Evolutionary conservation across 2,113 vertebrate genomes (phyloP), one percentile per base, ranked within the genome.

Genomic region (Budorcas taxicolor): DNA sequence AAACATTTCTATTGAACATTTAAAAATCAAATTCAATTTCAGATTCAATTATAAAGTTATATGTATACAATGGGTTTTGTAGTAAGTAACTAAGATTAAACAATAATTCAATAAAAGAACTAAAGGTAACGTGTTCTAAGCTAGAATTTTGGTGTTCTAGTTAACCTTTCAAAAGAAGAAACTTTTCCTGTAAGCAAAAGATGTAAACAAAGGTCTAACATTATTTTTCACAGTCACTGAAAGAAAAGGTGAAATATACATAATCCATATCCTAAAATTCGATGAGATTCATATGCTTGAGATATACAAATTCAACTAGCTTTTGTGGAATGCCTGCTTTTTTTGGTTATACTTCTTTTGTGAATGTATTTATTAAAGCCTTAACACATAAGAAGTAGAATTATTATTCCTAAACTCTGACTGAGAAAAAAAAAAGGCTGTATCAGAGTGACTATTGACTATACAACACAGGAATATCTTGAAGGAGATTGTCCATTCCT

Each of bases 241-340:
- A 87, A 95, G 81, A 58, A 97, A 96, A 96, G 58, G n/a, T 94
- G 64, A 97, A 90, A 40, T 58, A 95, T 89, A 89, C 95, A 87
- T 97, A 96, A 96, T 90, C 88, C 17, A 88, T 47, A 58, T 10
- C 53, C 33, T 50, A 74, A 76, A 31, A 82, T 78, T 33, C 19
- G 47, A 83, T 82, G 85, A 82, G 53, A 87, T 33, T 23, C 67
- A 60, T 33, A 50, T 17, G 21, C n/a, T 80, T 87, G 11, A 53
- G 57, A 67, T 2, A 78, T 31, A 84, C 1, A 53, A 64, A 83
- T 31, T 86, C n/a, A 85, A 27, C 29, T 50, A 90, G 58, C 64
- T 64, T 95, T 43, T 29, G 11, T 84, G 10, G 10, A 90, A 64
- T 7, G 47, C 7, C 43, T 76, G 10, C 33, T 74, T 19, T 53